Evolutionary conservation across 1,140 invertebrate genomes (phyloP).

Genomic region (Nephotettix cincticeps): DNA sequence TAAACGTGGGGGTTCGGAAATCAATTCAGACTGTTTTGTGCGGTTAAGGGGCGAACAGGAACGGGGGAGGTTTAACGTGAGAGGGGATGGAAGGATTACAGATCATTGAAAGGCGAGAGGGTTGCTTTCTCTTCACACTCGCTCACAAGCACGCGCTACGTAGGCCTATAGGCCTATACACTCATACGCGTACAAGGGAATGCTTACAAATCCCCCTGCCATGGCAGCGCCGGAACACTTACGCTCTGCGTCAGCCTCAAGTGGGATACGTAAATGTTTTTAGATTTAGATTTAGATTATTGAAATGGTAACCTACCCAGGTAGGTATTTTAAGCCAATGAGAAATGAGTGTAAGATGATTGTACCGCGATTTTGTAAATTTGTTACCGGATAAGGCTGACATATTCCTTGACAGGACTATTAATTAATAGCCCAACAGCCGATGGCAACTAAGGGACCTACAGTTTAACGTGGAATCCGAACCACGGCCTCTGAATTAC

Average conservation of each 20-base stretch:
- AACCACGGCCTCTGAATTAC: no score
- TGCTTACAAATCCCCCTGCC: not conserved
- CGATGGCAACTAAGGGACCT: no score
- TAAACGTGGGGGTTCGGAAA: not conserved
- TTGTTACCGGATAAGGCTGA: no score
- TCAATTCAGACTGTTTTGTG: slow-evolving; percentile 4
- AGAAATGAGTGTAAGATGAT: no score
- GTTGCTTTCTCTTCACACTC: not conserved
- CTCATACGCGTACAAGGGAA: not conserved
- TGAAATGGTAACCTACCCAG: no score
- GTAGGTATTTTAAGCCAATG: no score
- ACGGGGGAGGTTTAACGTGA: not conserved
- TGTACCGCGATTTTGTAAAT: no score
- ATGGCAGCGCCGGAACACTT: not conserved
- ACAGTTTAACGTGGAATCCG: no score
- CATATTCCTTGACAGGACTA: no score
- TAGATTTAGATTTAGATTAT: no score
- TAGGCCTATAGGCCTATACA: not conserved
- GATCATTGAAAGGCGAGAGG: slow-evolving; percentile 8
- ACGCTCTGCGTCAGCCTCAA: not conserved
- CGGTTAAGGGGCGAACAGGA: not conserved
- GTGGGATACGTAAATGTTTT: no score
- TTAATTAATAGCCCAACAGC: no score
- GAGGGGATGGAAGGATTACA: not conserved
- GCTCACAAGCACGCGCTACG: not conserved